Percentiles rank a stretch among this genome's conserved stretches.
Conservation (phyloP, 2,113 vertebrate genomes). For the Pteruthius melanotis region DNA sequence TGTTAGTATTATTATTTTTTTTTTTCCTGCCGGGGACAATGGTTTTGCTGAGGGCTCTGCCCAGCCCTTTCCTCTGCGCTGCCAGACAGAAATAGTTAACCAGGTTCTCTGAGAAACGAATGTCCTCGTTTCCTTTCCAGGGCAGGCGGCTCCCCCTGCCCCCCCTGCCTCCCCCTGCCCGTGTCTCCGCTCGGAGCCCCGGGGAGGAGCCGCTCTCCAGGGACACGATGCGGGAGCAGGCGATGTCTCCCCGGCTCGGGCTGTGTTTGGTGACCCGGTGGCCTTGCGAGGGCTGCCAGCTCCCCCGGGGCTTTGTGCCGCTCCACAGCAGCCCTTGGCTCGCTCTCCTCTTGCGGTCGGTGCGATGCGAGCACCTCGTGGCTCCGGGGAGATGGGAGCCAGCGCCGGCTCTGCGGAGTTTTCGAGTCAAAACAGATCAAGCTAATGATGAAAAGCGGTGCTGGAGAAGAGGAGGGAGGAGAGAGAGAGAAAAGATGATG, state of each 20-base stretch:
- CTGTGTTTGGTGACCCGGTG: background rate
- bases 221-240: background rate
- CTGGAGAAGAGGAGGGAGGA: background rate
- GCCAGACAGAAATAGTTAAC: background rate
- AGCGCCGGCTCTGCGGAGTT: background rate
- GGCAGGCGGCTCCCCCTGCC: background rate
- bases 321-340: background rate
- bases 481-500: background rate
- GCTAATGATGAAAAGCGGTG: background rate
- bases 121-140: background rate
- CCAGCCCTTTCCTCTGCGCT: conserved; percentile 12
- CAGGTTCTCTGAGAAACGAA: background rate
- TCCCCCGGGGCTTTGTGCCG: background rate
- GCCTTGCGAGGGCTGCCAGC: background rate
- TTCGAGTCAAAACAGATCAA: background rate
- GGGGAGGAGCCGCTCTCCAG: background rate
- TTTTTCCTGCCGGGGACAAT: background rate
- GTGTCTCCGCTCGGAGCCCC: background rate
- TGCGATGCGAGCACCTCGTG: background rate
- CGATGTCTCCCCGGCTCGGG: background rate
- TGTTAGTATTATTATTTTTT: too few species aligned
- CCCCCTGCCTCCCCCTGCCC: background rate
- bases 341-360: background rate
- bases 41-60: background rate
- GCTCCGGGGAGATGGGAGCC: background rate